Percentiles rank a stretch among this genome's conserved stretches.
phyloP scores from a whole-genome alignment of 2,113 vertebrate species.

The Poeciliopsis turrubarensis region DNA sequence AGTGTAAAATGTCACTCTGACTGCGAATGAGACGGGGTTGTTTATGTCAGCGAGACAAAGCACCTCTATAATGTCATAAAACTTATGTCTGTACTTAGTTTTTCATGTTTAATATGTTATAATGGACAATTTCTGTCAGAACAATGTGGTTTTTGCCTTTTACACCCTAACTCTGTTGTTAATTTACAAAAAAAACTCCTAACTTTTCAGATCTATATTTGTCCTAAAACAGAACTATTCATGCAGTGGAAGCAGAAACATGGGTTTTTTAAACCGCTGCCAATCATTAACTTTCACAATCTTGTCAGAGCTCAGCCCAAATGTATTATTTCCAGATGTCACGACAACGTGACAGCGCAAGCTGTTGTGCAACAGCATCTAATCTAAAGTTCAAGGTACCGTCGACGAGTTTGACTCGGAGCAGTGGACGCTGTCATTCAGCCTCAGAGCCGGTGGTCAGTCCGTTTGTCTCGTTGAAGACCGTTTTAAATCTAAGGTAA shows the following conservation, averaged over 20 bases:
- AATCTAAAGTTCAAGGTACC: constrained; percentile 71
- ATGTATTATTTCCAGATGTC: constrained; percentile 61
- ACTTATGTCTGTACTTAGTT: neutral
- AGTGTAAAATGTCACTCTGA: no score
- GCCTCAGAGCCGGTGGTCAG: neutral
- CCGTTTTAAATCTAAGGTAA: constrained; percentile 38
- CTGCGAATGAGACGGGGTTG: neutral
- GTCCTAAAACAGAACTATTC: neutral
- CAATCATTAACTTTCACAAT: constrained; percentile 65
- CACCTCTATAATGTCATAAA: neutral
- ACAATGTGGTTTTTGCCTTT: neutral
- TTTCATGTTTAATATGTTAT: neutral
- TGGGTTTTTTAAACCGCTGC: neutral
- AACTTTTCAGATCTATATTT: neutral
- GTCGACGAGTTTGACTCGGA: neutral
- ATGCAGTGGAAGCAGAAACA: neutral
- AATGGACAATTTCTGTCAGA: neutral
- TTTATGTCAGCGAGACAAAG: neutral
- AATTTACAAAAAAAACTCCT: neutral
- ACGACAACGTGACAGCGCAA: constrained; percentile 64
- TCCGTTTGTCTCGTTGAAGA: constrained; percentile 13
- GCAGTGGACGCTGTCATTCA: constrained; percentile 19
- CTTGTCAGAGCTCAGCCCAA: constrained; percentile 32
- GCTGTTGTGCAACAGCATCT: constrained; percentile 47
- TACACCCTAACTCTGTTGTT: neutral